These are phyloP conservation scores for Cherax quadricarinatus DNA, from an alignment of 1,140 invertebrate species.

Conservation along the genomic window DNA sequence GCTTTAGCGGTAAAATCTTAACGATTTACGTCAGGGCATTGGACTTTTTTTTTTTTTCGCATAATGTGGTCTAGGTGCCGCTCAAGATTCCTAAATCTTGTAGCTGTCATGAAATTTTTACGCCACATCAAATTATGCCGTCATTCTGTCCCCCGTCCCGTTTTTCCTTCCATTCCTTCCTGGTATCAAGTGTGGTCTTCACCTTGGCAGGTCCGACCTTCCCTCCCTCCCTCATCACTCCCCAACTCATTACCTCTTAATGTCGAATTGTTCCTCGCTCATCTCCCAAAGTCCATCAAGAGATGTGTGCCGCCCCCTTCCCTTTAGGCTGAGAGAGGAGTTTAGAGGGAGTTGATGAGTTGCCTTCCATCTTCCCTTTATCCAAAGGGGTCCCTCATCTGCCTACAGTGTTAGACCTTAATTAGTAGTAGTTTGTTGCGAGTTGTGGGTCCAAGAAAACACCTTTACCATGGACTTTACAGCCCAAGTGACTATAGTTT, in stretches of 20 bases:
- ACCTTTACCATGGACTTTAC: background rate
- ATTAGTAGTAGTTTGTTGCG: background rate
- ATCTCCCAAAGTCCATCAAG: background rate
- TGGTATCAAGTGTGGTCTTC: no score
- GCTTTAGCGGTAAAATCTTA: no score
- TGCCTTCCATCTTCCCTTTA: background rate
- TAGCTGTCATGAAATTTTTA: no score
- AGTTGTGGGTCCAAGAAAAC: background rate
- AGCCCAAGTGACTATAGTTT: background rate
- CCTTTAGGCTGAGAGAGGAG: background rate
- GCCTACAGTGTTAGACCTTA: background rate
- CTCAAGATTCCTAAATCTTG: no score
- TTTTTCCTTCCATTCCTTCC: no score
- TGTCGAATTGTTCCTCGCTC: background rate
- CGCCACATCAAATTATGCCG: no score
- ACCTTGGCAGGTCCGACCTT: no score
- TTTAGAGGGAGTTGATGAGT: background rate
- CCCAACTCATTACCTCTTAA: no score
- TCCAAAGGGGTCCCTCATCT: background rate
- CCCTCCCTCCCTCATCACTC: background rate
- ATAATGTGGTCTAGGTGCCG: no score
- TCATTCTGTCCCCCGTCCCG: no score
- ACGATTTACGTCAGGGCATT: no score
- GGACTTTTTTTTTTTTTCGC: no score
- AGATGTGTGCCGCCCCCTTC: background rate